Conservation (phyloP, 2,797 vertebrate species). For the Otolemur crassicaudatus region DNA sequence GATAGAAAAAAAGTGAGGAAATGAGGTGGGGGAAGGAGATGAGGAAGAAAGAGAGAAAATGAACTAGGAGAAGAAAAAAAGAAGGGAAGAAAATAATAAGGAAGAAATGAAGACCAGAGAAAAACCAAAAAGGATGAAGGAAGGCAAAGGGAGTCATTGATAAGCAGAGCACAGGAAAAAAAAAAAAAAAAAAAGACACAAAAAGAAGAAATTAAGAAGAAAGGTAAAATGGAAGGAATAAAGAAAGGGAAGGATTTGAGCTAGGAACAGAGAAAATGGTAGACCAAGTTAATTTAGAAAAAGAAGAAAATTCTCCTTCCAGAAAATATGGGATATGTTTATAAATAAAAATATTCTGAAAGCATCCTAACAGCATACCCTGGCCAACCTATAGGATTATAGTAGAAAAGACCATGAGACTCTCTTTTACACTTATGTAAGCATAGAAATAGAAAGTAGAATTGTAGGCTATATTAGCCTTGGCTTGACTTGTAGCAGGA, state of each 20-base stretch:
- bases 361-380: background rate
- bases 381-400: background rate
- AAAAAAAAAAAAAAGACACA: background rate
- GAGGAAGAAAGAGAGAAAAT: background rate
- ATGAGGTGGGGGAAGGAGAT: background rate
- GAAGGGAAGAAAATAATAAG: background rate
- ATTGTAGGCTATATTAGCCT: background rate
- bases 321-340: background rate
- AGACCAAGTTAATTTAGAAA: background rate
- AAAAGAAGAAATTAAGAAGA: background rate
- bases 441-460: background rate
- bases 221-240: background rate
- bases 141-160: background rate
- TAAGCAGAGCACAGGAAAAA: background rate
- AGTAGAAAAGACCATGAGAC: background rate
- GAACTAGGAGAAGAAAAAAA: background rate
- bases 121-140: too few relatives aligned
- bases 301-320: background rate
- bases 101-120: background rate
- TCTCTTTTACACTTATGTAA: background rate
- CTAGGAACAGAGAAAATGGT: background rate
- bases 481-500: background rate
- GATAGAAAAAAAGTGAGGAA: background rate
- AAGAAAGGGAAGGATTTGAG: background rate
- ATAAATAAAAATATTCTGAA: background rate